Evolutionary conservation across 2,113 vertebrate genomes (phyloP).

Genomic region (Hymenochirus boettgeri): DNA sequence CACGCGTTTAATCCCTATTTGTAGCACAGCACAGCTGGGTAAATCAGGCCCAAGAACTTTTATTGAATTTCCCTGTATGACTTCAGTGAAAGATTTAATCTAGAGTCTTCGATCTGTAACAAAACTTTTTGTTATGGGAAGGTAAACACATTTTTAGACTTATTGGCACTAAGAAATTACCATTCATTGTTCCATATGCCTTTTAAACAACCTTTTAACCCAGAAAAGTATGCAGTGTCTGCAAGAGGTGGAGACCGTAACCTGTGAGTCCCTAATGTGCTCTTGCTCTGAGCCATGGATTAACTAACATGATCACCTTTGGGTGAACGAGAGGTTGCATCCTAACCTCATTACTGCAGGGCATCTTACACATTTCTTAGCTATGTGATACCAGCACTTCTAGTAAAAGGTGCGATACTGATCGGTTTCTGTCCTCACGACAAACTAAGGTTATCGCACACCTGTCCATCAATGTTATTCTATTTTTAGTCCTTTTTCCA

Average conservation of each 20-base stretch:
- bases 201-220: constrained; percentile 28
- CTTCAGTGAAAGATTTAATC: no score
- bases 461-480: constrained; percentile 21
- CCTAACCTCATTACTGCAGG: constrained; percentile 24
- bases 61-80: no score
- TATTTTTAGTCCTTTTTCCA: constrained; percentile 29
- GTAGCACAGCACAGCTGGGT: no score
- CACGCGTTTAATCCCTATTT: no score
- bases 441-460: constrained; percentile 31
- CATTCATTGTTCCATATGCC: not conserved
- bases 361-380: constrained; percentile 27
- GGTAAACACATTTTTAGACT: no score
- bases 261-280: constrained; percentile 20
- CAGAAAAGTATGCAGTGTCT: constrained; percentile 18
- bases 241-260: not conserved
- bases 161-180: not conserved
- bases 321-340: constrained; percentile 28
- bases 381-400: constrained; percentile 36
- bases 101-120: no score
- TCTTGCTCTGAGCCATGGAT: constrained; percentile 31
- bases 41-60: no score
- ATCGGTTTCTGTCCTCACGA: constrained; percentile 32
- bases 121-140: no score
- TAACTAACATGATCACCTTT: constrained; percentile 19
- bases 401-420: constrained; percentile 27